Percentiles rank a stretch among this genome's conserved stretches.
Evolutionary conservation across 1,140 invertebrate genomes (phyloP).

Genomic region (Chrysopa pallens): DNA sequence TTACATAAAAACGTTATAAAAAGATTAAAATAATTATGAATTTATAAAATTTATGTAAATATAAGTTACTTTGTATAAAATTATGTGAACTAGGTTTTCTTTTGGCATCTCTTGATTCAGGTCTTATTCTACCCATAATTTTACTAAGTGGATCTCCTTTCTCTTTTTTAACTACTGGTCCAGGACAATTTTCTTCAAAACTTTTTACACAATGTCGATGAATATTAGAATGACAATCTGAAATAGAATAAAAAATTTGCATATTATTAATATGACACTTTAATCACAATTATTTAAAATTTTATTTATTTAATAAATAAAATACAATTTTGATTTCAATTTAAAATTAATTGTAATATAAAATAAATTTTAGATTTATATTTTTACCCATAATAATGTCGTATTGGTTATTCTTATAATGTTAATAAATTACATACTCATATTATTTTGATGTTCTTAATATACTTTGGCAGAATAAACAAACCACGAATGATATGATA

Average conservation of each 20-base stretch:
- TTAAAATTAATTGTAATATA: too few relatives aligned
- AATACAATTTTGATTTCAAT: too few relatives aligned
- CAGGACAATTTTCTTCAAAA: conserved; percentile 72
- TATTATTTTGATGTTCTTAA: too few relatives aligned
- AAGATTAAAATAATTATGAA: not conserved
- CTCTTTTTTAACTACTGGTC: conserved; percentile 50
- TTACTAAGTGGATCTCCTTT: conserved; percentile 50
- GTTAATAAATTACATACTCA: too few relatives aligned
- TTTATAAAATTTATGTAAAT: not conserved
- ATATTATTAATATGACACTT: too few relatives aligned
- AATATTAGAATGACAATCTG: conserved; percentile 77
- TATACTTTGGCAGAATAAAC: too few relatives aligned
- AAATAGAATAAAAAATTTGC: conserved; percentile 13
- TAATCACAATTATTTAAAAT: too few relatives aligned
- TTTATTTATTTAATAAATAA: too few relatives aligned
- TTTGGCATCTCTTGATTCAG: conserved; percentile 24
- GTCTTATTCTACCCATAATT: conserved; percentile 55
- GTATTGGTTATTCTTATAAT: too few relatives aligned
- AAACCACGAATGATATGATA: too few relatives aligned
- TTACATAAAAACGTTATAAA: conserved; percentile 1
- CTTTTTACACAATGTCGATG: conserved; percentile 67
- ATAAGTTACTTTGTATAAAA: conserved; percentile 28
- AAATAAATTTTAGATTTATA: too few relatives aligned
- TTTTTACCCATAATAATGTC: too few relatives aligned
- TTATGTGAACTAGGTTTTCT: conserved; percentile 27